Evolutionary conservation across 2,888 invertebrate species (phyloP).

Genomic region (Timema cristinae): DNA sequence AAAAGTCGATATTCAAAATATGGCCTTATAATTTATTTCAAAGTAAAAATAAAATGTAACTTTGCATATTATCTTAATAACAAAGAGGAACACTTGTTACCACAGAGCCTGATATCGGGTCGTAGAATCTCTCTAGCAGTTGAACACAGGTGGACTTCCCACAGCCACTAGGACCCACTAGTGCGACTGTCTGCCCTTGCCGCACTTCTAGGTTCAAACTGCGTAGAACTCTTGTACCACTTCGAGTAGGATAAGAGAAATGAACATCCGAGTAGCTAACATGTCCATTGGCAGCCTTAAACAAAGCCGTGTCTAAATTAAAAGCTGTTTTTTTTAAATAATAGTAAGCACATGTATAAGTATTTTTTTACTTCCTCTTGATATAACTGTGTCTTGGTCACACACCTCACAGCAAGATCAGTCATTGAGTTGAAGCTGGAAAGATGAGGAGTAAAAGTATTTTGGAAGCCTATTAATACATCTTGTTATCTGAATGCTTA

Average conservation of each 20-base stretch:
- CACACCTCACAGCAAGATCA: too few relatives aligned
- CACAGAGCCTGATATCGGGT: constrained; percentile 61
- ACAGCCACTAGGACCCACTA: constrained; percentile 72
- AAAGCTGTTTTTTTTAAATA: too few relatives aligned
- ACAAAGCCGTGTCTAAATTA: not conserved
- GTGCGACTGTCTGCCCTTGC: constrained; percentile 66
- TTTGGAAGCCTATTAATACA: too few relatives aligned
- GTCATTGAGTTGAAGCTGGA: too few relatives aligned
- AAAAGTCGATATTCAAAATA: too few relatives aligned
- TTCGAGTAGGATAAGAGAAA: constrained; percentile 80
- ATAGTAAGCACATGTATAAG: too few relatives aligned
- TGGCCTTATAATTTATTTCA: too few relatives aligned
- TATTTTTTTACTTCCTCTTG: too few relatives aligned
- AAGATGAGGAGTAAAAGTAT: too few relatives aligned
- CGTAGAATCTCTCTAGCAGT: constrained; percentile 73
- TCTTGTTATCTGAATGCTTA: too few relatives aligned
- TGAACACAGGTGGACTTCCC: constrained; percentile 81
- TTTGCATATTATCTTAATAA: not conserved
- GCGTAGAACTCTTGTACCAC: constrained; percentile 68
- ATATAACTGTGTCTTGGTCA: too few relatives aligned
- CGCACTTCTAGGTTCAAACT: constrained; percentile 64
- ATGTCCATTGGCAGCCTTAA: constrained; percentile 21
- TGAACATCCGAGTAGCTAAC: constrained; percentile 63
- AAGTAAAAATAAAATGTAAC: too few relatives aligned
- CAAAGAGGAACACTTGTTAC: constrained; percentile 34